A percentile compares a stretch with the other conserved stretches of the same genome.
phyloP scores from a whole-genome alignment of 1,140 invertebrate genomes.

The Aphaenogaster floridana region DNA sequence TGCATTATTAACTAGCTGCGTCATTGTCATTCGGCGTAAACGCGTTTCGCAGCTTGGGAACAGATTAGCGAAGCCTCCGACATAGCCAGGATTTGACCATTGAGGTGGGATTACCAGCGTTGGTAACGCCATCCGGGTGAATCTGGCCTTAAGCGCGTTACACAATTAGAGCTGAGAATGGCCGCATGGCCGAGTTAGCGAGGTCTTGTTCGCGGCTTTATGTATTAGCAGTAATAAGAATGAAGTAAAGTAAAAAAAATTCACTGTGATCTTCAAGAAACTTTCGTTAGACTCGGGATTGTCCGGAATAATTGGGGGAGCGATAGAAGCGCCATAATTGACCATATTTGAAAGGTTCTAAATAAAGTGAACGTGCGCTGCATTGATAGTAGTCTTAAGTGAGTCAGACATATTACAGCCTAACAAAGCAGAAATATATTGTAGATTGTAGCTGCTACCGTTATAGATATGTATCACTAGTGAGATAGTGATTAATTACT shows the following conservation, averaged over 20 bases:
- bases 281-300: background rate
- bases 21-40: constrained; percentile 50
- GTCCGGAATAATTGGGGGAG: constrained; percentile 6
- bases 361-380: background rate
- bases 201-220: constrained; percentile 64
- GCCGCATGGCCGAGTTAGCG: constrained; percentile 62
- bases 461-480: too few relatives aligned
- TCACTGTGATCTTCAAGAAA: constrained; percentile 41
- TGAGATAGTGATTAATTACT: too few relatives aligned
- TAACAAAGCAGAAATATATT: background rate
- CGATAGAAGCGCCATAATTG: constrained; percentile 33
- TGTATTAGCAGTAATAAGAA: constrained; percentile 72
- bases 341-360: background rate
- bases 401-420: background rate
- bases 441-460: background rate
- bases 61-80: constrained; percentile 73
- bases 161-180: constrained; percentile 70
- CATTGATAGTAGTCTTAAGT: background rate
- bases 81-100: constrained; percentile 74
- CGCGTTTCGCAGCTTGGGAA: constrained; percentile 72
- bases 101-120: constrained; percentile 70
- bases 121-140: constrained; percentile 64
- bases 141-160: constrained; percentile 75
- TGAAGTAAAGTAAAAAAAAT: constrained; percentile 21
- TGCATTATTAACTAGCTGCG: constrained; percentile 34